These are phyloP conservation scores for Hapalemur alaotrensis DNA, from an alignment of 2,797 vertebrate species.

Conservation along the genomic window DNA sequence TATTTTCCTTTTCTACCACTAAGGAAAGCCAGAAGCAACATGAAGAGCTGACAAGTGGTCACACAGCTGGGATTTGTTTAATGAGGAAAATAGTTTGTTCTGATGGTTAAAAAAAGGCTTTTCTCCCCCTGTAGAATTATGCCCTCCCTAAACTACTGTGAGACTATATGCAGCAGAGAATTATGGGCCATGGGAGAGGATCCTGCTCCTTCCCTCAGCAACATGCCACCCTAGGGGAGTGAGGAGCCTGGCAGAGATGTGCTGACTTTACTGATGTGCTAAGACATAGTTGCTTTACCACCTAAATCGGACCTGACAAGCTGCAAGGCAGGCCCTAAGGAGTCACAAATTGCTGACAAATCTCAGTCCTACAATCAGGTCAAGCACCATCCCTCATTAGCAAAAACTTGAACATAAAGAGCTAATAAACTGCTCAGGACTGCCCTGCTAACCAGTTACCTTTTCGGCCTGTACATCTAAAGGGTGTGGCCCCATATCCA, in stretches of 20 bases:
- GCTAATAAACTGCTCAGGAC: slow-evolving; percentile 21
- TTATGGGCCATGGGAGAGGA: background rate
- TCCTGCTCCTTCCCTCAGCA: slow-evolving; percentile 35
- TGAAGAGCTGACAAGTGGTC: background rate
- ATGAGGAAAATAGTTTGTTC: slow-evolving; percentile 41
- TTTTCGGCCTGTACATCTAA: slow-evolving; percentile 1
- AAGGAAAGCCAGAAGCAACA: slow-evolving; percentile 50
- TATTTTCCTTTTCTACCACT: slow-evolving; percentile 24
- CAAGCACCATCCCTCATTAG: slow-evolving; percentile 14
- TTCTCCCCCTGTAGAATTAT: background rate
- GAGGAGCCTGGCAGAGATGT: slow-evolving; percentile 40
- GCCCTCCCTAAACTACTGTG: slow-evolving; percentile 10
- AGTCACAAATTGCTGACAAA: slow-evolving; percentile 64
- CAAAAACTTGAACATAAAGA: slow-evolving; percentile 47
- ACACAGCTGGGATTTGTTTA: slow-evolving; percentile 38
- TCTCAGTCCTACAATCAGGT: slow-evolving; percentile 49
- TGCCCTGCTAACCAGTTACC: background rate
- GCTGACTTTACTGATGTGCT: slow-evolving; percentile 37
- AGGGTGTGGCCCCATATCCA: background rate
- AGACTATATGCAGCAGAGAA: slow-evolving; percentile 47
- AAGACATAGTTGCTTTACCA: slow-evolving; percentile 50
- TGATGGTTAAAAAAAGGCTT: background rate
- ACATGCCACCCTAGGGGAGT: background rate
- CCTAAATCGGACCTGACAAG: slow-evolving; percentile 67
- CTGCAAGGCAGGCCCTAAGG: slow-evolving; percentile 23